phyloP scores from a whole-genome alignment of 1,140 invertebrate species.

The Cyphomyrmex costatus region DNA sequence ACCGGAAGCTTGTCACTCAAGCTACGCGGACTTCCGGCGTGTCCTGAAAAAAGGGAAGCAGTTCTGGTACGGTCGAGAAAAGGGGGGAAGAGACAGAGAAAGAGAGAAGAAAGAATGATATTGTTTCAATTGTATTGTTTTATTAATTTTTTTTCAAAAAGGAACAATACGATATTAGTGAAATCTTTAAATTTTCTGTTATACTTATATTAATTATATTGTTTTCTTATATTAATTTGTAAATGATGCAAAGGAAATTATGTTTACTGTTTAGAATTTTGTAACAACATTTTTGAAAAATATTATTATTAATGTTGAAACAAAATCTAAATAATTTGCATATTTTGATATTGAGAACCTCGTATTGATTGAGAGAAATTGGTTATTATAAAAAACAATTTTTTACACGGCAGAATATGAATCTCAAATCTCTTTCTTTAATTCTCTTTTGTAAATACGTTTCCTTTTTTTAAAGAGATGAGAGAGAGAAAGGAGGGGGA shows the following conservation, averaged over 20 bases:
- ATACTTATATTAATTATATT: neutral
- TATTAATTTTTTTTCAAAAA: slow-evolving; percentile 2
- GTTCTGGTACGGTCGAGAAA: slow-evolving; percentile 58
- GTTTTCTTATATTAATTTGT: no score
- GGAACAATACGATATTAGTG: neutral
- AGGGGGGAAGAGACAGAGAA: slow-evolving; percentile 28
- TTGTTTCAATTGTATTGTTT: slow-evolving; percentile 64
- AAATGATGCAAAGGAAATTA: neutral
- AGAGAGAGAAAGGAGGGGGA: neutral
- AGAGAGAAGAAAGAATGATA: slow-evolving; percentile 4
- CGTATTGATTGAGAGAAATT: neutral
- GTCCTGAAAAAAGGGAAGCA: slow-evolving; percentile 81
- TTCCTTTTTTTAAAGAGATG: neutral
- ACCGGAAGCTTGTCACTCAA: slow-evolving; percentile 86
- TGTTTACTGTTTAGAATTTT: neutral
- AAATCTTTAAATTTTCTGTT: slow-evolving; percentile 10
- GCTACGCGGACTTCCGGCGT: slow-evolving; percentile 84
- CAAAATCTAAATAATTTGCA: neutral
- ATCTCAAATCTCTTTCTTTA: neutral
- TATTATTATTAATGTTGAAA: slow-evolving; percentile 11
- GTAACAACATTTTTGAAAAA: neutral
- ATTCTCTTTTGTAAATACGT: neutral
- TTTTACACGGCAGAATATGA: neutral
- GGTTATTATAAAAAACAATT: neutral
- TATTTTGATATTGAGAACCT: neutral